Conservation (phyloP, 2,113 vertebrate species). For the Orientallactaga bullata region DNA sequence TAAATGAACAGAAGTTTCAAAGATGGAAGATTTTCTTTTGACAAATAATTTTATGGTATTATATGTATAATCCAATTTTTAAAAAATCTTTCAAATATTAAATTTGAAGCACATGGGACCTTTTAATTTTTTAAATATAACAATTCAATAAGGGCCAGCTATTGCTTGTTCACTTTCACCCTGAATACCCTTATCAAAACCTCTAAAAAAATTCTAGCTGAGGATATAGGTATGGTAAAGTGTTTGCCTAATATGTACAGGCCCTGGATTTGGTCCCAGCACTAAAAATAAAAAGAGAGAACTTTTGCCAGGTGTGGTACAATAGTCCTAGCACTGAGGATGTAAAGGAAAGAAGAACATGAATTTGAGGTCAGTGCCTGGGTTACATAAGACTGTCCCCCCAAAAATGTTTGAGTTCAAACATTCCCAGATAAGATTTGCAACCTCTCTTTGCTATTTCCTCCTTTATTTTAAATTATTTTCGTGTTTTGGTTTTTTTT, state of each 20-base stretch:
- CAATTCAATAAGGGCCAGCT: slow-evolving; percentile 42
- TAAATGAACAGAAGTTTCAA: too few relatives aligned
- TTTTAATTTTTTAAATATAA: slow-evolving; percentile 28
- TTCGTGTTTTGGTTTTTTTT: too few relatives aligned
- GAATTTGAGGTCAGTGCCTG: not conserved
- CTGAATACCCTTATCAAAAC: not conserved
- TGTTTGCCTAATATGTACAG: not conserved
- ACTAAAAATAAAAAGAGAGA: not conserved
- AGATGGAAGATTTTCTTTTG: slow-evolving; percentile 19
- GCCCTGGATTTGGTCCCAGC: not conserved
- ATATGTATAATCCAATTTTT: slow-evolving; percentile 2
- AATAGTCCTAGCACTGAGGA: not conserved
- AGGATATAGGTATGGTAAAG: too few relatives aligned
- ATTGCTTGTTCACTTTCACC: slow-evolving; percentile 16
- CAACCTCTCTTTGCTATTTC: too few relatives aligned
- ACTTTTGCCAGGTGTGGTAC: not conserved
- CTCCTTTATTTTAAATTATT: too few relatives aligned
- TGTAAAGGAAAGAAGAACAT: not conserved
- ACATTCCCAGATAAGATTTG: too few relatives aligned
- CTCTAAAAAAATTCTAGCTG: not conserved
- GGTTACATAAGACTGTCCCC: not conserved
- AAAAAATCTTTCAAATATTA: slow-evolving; percentile 54
- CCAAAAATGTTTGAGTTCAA: too few relatives aligned
- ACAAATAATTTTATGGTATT: slow-evolving; percentile 35
- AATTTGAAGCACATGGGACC: not conserved